Evolutionary conservation across 2,113 vertebrate species (phyloP), one percentile per base, ranked within the genome.

Genomic region (Xiphorhynchus elegans): DNA sequence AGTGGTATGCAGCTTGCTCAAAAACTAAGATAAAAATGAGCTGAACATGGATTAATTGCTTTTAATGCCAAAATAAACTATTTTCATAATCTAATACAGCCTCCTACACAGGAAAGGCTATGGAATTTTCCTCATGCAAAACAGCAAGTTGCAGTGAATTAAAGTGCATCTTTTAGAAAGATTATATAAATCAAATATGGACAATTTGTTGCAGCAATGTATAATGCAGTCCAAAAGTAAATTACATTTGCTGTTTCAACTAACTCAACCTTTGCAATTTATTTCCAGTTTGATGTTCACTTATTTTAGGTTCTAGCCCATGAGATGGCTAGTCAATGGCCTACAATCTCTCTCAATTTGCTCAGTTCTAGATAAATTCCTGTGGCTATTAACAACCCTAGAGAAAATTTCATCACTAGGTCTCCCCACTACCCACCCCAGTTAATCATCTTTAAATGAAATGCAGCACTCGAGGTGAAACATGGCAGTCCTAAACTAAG

Each of bases 11-110:
- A 80, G 59, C 33, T 74, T 91, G 46, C n/a, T 79, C 33, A n/a
- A 62, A 91, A 59, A 55, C 42, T 29, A 46, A 69, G 85, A 91
- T 80, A 94, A 95, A 95, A 94, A 85, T 86, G 37, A 93, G 25
- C 63, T 85, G 78, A 87, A 88, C 13, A n/a, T 20, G 1, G 33
- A 67, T 87, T 87, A 40, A 76, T 68, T 90, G 70, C 50, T 91
- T 93, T 85, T 55, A 88, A 90, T 20, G 81, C 58, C 93, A 93
- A 49, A 79, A 85, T 37, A 89, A 92, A 89, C 31, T 82, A 33
- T 47, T 90, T 83, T 73, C 14, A 14, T 69, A 69, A 86, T 62
- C 40, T 91, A 94, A 85, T 49, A 70, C 7, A 84, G 12, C 25
- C 70, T 91, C 37, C 70, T 76, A 69, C 58, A 63, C 39, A 69